Evolutionary conservation across 2,888 invertebrate species (phyloP).

Genomic region (Sphecodes monilicornis): DNA sequence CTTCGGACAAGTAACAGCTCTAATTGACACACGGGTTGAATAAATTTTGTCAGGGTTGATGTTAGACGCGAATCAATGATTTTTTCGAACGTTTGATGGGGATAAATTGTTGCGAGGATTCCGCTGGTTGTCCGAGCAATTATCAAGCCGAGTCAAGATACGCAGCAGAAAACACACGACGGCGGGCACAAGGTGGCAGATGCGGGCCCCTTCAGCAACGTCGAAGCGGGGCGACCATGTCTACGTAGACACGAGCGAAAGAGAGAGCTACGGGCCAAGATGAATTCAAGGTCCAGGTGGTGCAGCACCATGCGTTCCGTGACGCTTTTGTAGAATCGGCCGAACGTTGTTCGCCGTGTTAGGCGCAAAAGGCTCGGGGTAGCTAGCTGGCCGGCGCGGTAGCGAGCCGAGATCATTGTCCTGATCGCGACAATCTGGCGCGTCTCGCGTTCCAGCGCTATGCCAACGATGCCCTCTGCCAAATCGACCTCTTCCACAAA

Average conservation of each 20-base stretch:
- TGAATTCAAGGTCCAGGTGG: conserved; percentile 68
- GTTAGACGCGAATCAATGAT: neutral
- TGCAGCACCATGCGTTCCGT: conserved; percentile 47
- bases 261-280: conserved; percentile 50
- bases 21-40: too few relatives aligned
- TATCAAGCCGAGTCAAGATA: conserved; percentile 62
- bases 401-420: conserved; percentile 69
- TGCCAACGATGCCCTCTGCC: conserved; percentile 64
- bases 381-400: conserved; percentile 32
- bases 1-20: too few relatives aligned
- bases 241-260: conserved; percentile 32
- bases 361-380: conserved; percentile 20
- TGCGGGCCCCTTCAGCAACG: conserved; percentile 59
- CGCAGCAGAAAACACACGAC: conserved; percentile 49
- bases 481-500: conserved; percentile 68
- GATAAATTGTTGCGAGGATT: conserved; percentile 55
- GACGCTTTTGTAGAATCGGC: conserved; percentile 63
- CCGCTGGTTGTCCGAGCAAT: conserved; percentile 55
- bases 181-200: conserved; percentile 70
- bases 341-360: conserved; percentile 53
- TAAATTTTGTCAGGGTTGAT: too few relatives aligned
- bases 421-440: conserved; percentile 69
- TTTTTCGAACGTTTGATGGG: conserved; percentile 28
- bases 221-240: conserved; percentile 19
- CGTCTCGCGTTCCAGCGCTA: conserved; percentile 39